Percentiles rank a stretch among this genome's conserved stretches.
Conservation (phyloP, 2,797 vertebrate species). For the Avahi laniger region DNA sequence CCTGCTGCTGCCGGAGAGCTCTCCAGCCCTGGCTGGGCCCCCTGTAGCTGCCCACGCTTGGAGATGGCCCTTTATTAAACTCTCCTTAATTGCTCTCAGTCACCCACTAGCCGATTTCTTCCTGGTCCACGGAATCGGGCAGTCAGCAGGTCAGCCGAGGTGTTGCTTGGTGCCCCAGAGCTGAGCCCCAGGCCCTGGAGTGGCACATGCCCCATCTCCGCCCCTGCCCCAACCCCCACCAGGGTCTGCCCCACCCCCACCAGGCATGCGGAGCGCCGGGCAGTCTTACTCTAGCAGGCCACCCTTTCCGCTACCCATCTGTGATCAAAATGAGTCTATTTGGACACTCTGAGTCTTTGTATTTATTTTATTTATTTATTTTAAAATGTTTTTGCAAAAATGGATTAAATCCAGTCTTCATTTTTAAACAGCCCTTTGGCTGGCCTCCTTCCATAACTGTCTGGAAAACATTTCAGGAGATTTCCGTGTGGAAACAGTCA, state of each 20-base stretch:
- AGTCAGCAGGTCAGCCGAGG: background rate
- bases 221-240: accelerated
- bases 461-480: background rate
- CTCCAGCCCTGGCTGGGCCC: background rate
- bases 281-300: accelerated
- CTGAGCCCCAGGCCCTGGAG: background rate
- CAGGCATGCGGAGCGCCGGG: background rate
- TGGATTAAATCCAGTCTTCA: background rate
- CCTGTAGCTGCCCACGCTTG: background rate
- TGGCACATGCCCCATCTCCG: accelerated
- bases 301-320: accelerated
- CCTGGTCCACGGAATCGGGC: background rate
- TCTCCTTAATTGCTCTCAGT: background rate
- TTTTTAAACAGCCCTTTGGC: background rate
- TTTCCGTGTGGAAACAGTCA: background rate
- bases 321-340: background rate
- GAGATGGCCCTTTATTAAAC: background rate
- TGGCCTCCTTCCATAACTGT: background rate
- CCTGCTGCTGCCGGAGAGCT: accelerated
- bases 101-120: background rate
- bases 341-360: background rate
- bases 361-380: background rate
- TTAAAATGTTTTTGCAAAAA: background rate
- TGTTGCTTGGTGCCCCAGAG: background rate
- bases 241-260: accelerated